phyloP scores from a whole-genome alignment of 2,888 invertebrate species.

The Syrista parreyssii region DNA sequence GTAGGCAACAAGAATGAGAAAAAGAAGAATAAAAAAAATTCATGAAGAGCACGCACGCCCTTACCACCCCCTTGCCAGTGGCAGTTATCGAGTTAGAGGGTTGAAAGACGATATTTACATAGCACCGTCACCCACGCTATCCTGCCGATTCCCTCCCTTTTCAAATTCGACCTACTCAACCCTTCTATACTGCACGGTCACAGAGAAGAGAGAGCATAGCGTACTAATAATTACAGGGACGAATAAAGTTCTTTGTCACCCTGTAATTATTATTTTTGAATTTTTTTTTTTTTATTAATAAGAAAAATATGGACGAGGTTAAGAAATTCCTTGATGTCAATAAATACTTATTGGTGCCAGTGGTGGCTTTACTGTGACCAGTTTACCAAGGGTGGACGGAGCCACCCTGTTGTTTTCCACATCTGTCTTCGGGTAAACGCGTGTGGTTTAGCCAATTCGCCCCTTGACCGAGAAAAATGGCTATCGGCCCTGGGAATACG shows the following conservation, averaged over 20 bases:
- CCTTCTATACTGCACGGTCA: not conserved
- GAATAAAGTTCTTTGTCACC: not conserved
- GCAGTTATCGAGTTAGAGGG: slow-evolving; percentile 18
- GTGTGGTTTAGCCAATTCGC: slow-evolving; percentile 62
- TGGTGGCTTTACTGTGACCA: not conserved
- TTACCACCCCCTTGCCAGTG: not conserved
- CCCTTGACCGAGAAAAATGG: slow-evolving; percentile 66
- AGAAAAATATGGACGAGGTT: not conserved
- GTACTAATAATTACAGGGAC: not conserved
- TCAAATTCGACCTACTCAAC: not conserved
- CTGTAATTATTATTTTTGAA: not conserved
- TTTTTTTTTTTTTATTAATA: not conserved
- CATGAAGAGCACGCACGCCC: not conserved
- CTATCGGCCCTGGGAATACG: slow-evolving; percentile 65
- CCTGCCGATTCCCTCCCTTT: not conserved
- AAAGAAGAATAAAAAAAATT: not conserved
- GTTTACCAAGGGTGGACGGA: not conserved
- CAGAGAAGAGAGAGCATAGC: not conserved
- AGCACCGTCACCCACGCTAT: slow-evolving; percentile 8
- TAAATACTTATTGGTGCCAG: not conserved
- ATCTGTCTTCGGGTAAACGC: slow-evolving; percentile 61
- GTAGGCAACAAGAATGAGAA: not conserved
- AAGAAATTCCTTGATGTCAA: not conserved
- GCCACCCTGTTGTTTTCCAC: slow-evolving; percentile 47
- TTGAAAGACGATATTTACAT: slow-evolving; percentile 24